Base-by-base conservation (phyloP, 2,888 invertebrate genomes). In the Caenorhabditis japonica region DNA sequence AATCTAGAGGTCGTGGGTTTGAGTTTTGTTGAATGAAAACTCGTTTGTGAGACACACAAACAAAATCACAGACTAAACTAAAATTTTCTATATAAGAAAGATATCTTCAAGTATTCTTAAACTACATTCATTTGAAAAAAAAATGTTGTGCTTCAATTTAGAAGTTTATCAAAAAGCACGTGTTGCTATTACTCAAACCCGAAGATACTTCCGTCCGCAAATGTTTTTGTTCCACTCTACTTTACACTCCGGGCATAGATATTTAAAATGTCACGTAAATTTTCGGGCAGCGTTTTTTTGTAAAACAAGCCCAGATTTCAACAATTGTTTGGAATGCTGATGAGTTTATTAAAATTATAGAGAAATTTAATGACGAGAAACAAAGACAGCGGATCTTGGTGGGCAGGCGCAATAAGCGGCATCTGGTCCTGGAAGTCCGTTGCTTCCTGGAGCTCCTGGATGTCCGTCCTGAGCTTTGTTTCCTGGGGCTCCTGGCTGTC, bases 361-460 rank as follows among this genome's bases (percentile, higher is more conserved):
- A 41, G 38, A 27, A 21, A 51, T 12, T 66, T 56, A 66, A 58
- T 66, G 66, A 33, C 66, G 66, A 33, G 64, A 30, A 36, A 79
- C 64, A 43, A 76, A 79, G 38, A 75, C 76, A 49, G 72, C 62
- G 59, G 75, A 75, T 59, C 79, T 59, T 59, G 80, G 76, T 64
- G 80, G 80, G 72, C 80, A 80, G 39, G 80, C 77, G 46, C 80
- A 80, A 59, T 80, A 80, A 36, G 80, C 80, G 56, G 80, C 80
- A 43, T 80, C 80, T 64, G 56, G 77, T 72, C 80, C 80, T 55
- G 80, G 80, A 52, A 72, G 75, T 66, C 80, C 80, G 17, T 64
- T 47, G 27, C 77, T 76, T 69, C 80, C 80, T 59, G 74, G 68
- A n/a, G 52, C 56, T 72, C 78, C 80, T 58, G 77, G 76, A 8